Base-by-base conservation (phyloP, 2,888 invertebrate species). In the Flexamia atlantica region DNA sequence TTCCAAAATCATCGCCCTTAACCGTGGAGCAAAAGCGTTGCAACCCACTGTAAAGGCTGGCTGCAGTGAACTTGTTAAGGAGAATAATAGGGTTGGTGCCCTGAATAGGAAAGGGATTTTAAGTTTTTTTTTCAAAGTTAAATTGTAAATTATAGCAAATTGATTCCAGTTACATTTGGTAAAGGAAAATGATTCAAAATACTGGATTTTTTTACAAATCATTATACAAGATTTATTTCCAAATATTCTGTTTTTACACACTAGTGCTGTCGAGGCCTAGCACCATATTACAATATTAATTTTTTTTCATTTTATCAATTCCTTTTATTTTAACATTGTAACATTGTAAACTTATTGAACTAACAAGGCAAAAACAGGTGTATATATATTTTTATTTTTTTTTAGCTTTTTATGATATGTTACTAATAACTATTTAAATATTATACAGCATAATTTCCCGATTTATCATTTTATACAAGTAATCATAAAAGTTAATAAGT, bases 311-410 rank as follows among this genome's bases (percentile, higher is more conserved):
- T 79, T 79, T 57, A 79, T 79, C 79, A 79, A 79, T 79, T 79
- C 79, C 79, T 53, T 79, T 53, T 79, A 57, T 20, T 79, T 53
- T 57, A 79, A 79, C 53, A 53, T 53, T 79, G 32, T 57, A 53
- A 53, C 57, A 79, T 50, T 57, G 36, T 36, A 79, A 57, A 50
- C 57, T 79, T 79, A 79, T 79, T 76, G 30, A 79, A 79, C 79
- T 79, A 79, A 36, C 79, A 79, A 79, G 79, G 79, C 79, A 79
- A 79, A 79, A 79, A 79, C 79, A 79, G 79, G 79, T 79, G 79
- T 79, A 79, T 79, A 79, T 79, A 79, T 36, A 57, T 57, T 79
- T 76, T n/a, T n/a, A n/a, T 30, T 53, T 57, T 32, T 28, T 30
- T 76, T 76, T 76, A 74, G 23, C 25, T 50, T 42, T 79, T 53